Evolutionary conservation across 2,113 vertebrate species (phyloP), one percentile per base, ranked within the genome.

Genomic region (Dicaeum eximium): DNA sequence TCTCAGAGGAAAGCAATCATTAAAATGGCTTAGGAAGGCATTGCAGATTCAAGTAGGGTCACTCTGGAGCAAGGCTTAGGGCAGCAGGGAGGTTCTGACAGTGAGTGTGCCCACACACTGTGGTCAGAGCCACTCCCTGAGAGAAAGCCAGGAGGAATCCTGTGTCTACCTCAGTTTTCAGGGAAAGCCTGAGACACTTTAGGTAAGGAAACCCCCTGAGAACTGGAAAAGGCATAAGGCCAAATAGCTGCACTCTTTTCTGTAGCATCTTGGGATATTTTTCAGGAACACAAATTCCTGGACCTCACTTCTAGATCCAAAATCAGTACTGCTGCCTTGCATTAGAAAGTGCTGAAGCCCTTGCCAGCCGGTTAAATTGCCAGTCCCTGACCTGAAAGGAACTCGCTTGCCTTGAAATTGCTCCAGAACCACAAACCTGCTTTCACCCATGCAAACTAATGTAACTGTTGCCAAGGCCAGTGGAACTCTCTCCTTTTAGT

Each of bases 81-180:
- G 79, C 62, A 90, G 90, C 27, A 89, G 60, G 30, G 20, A n/a
- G 51, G 45, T 69, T 83, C 50, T 61, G 38, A 45, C 47, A 33
- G 57, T 1, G 6, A 51, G 7, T 3, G 1, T 1, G 65, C 69
- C 21, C 33, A 16, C 35, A 7, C 15, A 0, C 3, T 27, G 30
- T 53, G 37, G 28, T n/a, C 75, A 50, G 48, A 77, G 62, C 25
- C 17, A 24, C 6, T 10, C 58, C 48, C 23, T 3, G 2, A 53
- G 35, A 71, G 53, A 53, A 66, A 77, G 20, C 24, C 35, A 44
- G 31, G 30, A 72, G 40, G 38, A 91, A 33, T 38, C 33, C 20
- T 73, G 7, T 23, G 6, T 56, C 56, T 20, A 13, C 27, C 31
- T 48, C 60, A 6, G 1, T 24, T 85, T 71, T 74, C 53, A 64